A percentile compares a stretch with the other conserved stretches of the same genome.
phyloP scores from a whole-genome alignment of 2,113 vertebrate genomes.

The rat (Rattus norvegicus) region DNA sequence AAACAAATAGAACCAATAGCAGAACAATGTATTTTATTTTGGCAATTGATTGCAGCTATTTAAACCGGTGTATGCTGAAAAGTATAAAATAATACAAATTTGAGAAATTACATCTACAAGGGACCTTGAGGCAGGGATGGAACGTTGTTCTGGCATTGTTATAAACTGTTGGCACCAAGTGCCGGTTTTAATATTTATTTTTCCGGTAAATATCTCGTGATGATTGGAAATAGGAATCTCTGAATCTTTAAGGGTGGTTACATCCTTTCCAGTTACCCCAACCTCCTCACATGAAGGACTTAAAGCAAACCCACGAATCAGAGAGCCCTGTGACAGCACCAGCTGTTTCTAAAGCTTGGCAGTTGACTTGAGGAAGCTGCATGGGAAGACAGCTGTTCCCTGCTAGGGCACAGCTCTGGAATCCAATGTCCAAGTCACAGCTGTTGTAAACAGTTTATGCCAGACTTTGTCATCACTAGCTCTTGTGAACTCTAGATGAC shows the following conservation, averaged over 20 bases:
- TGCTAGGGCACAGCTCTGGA: background rate
- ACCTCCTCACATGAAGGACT: background rate
- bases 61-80: background rate
- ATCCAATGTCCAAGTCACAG: background rate
- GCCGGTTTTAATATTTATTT: background rate
- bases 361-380: background rate
- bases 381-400: background rate
- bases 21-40: background rate
- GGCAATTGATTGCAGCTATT: background rate
- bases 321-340: background rate
- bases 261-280: background rate
- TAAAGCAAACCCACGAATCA: background rate
- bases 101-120: background rate
- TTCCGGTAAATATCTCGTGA: background rate
- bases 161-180: background rate
- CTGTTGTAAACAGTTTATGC: background rate
- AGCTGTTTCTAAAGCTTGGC: background rate
- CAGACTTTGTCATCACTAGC: background rate
- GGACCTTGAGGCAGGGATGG: background rate
- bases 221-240: too few species aligned
- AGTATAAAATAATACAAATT: slow-evolving; percentile 3
- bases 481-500: too few species aligned
- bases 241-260: too few species aligned
- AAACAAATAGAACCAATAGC: background rate
- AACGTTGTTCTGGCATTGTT: background rate